These are phyloP conservation scores for Sialia sialis DNA, from an alignment of 2,113 vertebrate genomes.

Conservation along the genomic window DNA sequence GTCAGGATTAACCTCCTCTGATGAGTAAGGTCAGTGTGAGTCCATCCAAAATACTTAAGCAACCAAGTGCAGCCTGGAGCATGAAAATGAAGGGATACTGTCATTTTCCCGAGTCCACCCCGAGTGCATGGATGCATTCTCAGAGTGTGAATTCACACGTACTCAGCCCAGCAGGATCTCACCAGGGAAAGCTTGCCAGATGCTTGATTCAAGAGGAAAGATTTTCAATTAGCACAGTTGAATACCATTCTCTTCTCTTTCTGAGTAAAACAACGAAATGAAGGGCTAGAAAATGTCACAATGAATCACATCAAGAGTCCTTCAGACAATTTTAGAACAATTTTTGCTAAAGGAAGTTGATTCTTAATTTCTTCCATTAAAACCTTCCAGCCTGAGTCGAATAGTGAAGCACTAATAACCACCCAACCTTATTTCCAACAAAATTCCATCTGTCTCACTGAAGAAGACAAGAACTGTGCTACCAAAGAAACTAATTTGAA, in stretches of 20 bases:
- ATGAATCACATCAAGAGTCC: background rate
- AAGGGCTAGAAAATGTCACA: background rate
- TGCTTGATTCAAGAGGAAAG: background rate
- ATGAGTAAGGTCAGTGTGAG: background rate
- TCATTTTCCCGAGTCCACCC: background rate
- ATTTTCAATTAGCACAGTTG: background rate
- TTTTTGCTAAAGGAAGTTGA: background rate
- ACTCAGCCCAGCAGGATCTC: background rate
- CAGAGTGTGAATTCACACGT: background rate
- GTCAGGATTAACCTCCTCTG: background rate
- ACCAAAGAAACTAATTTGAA: background rate
- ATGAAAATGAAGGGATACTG: background rate
- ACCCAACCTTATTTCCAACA: background rate
- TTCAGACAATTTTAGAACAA: background rate
- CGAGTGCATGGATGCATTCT: background rate
- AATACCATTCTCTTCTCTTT: background rate
- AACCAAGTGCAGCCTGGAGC: background rate
- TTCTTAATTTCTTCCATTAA: background rate
- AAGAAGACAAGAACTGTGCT: background rate
- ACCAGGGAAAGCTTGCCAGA: background rate
- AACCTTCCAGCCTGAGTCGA: background rate
- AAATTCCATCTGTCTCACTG: background rate
- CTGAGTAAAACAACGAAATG: background rate
- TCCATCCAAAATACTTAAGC: background rate
- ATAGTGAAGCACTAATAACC: background rate